Evolutionary conservation across 1,140 invertebrate species (phyloP), one percentile per base, ranked within the genome.

Genomic region (Tetraneura akinire): DNA sequence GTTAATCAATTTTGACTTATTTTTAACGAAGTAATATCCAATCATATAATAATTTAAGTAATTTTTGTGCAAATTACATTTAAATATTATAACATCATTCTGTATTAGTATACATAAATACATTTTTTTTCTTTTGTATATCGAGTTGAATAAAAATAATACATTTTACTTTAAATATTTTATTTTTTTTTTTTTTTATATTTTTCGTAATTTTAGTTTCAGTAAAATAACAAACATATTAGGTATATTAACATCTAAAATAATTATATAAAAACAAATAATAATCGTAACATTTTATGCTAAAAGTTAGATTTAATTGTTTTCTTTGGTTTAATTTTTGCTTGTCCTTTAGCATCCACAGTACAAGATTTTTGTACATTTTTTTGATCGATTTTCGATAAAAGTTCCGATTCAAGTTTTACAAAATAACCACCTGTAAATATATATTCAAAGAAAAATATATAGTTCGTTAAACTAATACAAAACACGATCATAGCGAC

Each of bases 301-400:
- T 57, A 60, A 78, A n/a, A 42, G 29, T 18, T 62, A 18, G 74
- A 11, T 26, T 78, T 78, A 8, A 3, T 1, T 6, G 74, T 60
- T 78, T 78, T 78, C 42, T 78, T 78, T 16, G 26, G 21, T 45
- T 78, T 78, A 2, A 21, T 45, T 60, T 60, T 78, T 11, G 16
- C 4, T 45, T 78, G 74, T 5, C 45, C 68, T 60, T 66, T 23
- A 84, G 80, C 78, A 82, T 83, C 60, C 80, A 82, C 80, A 86
- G 85, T 23, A 83, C 80, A n/a, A 57, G 26, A 49, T 83, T 71
- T 83, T 6, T 82, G 70, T 37, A 81, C 82, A 53, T 78, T 71
- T 74, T 80, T 84, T 57, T 83, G 82, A 45, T 71, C 82, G 29
- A 60, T 62, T 71, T 78, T 78, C 8, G 55, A 78, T 16, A 78